These are phyloP conservation scores for Thunnus albacares DNA, from an alignment of 2,797 vertebrate species.

Conservation along the genomic window DNA sequence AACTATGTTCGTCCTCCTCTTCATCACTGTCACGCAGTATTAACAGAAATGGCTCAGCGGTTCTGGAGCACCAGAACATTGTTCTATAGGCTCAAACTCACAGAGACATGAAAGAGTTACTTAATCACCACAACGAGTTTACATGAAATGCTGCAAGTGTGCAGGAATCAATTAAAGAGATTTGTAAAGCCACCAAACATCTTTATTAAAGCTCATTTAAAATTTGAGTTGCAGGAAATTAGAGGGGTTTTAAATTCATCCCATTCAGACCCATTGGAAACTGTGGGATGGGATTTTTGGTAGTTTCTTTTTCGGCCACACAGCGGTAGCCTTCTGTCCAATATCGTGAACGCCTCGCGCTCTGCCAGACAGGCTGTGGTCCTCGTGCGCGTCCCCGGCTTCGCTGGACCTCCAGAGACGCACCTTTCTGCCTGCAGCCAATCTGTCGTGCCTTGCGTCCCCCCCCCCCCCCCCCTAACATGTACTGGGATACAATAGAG, in stretches of 20 bases:
- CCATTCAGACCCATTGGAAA: neutral
- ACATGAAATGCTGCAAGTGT: neutral
- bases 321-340: slow-evolving; percentile 51
- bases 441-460: neutral
- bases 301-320: slow-evolving; percentile 53
- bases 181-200: neutral
- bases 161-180: neutral
- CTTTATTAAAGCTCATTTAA: neutral
- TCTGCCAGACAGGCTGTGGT: slow-evolving; percentile 21
- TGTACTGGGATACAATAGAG: slow-evolving; percentile 20
- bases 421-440: slow-evolving; percentile 1
- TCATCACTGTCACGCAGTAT: slow-evolving; percentile 20
- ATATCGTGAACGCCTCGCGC: slow-evolving; percentile 10
- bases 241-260: neutral
- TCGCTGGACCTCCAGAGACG: slow-evolving; percentile 28
- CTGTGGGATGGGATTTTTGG: neutral
- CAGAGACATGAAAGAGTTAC: neutral
- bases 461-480: neutral
- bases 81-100: neutral
- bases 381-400: slow-evolving; percentile 32
- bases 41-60: slow-evolving; percentile 14
- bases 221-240: neutral
- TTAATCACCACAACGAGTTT: neutral
- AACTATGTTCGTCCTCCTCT: neutral
- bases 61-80: slow-evolving; percentile 9